These are phyloP conservation scores for Riptortus pedestris DNA, from an alignment of 1,140 invertebrate genomes.

Conservation along the genomic window DNA sequence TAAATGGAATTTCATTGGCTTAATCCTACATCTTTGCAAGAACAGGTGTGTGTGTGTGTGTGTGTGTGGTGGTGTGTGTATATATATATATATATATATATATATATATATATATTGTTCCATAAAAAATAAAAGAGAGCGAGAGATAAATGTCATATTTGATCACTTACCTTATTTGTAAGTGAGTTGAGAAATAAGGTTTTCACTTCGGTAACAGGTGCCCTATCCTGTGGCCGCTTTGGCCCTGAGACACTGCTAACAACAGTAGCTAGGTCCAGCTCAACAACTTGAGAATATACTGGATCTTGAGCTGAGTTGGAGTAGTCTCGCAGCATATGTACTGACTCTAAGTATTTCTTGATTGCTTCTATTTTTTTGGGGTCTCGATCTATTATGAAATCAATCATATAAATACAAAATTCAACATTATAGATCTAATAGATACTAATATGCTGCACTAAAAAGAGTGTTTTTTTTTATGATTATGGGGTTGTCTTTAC, in stretches of 20 bases:
- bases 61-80: no score
- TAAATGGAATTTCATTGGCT: no score
- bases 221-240: slow-evolving; percentile 91
- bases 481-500: no score
- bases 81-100: no score
- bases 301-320: slow-evolving; percentile 67
- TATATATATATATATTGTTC: no score
- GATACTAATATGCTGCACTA: background rate
- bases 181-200: slow-evolving; percentile 78
- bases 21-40: no score
- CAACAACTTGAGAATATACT: slow-evolving; percentile 74
- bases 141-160: no score
- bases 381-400: slow-evolving; percentile 52
- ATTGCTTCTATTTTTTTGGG: slow-evolving; percentile 73
- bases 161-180: slow-evolving; percentile 76
- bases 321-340: slow-evolving; percentile 79
- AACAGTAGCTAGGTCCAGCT: slow-evolving; percentile 78
- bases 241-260: slow-evolving; percentile 92
- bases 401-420: background rate
- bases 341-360: slow-evolving; percentile 69
- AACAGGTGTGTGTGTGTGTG: no score
- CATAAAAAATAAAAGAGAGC: no score
- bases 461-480: background rate
- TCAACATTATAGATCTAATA: background rate
- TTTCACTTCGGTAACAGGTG: slow-evolving; percentile 83